These are phyloP conservation scores for Ciona savignyi DNA, from an alignment of 23 tunicate genomes.

Conservation along the genomic window DNA sequence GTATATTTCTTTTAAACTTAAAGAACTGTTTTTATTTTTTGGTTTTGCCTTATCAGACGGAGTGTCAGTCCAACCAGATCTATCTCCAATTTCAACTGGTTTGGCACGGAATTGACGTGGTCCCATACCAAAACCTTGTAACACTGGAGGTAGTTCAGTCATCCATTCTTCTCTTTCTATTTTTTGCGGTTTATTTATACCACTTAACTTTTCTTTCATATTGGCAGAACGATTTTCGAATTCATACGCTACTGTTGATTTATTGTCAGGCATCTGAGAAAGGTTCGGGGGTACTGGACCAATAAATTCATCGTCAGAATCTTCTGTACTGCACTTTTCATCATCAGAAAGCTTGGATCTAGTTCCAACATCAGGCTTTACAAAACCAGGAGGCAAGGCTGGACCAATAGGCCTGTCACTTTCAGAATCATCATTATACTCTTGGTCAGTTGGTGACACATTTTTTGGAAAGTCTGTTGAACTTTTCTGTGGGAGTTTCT, in stretches of 20 bases:
- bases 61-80: constrained; percentile 93
- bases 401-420: no score
- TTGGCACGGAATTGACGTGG: constrained; percentile 66
- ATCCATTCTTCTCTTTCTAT: constrained; percentile 93
- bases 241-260: background rate
- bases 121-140: constrained; percentile 78
- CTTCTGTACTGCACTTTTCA: background rate
- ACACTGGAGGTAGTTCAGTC: constrained; percentile 80
- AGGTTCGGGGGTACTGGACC: background rate
- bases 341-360: constrained; percentile 25
- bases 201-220: constrained; percentile 69
- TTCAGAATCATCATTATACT: no score
- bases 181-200: constrained; percentile 45
- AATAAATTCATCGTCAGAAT: background rate
- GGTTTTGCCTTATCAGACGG: constrained; percentile 64
- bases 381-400: background rate
- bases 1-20: background rate
- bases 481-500: no score
- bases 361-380: background rate
- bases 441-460: no score
- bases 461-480: no score
- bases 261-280: background rate
- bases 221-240: background rate
- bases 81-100: constrained; percentile 61
- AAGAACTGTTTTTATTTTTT: background rate